Conservation (phyloP, 1,140 invertebrate genomes). For the Trinorchestia longiramus region DNA sequence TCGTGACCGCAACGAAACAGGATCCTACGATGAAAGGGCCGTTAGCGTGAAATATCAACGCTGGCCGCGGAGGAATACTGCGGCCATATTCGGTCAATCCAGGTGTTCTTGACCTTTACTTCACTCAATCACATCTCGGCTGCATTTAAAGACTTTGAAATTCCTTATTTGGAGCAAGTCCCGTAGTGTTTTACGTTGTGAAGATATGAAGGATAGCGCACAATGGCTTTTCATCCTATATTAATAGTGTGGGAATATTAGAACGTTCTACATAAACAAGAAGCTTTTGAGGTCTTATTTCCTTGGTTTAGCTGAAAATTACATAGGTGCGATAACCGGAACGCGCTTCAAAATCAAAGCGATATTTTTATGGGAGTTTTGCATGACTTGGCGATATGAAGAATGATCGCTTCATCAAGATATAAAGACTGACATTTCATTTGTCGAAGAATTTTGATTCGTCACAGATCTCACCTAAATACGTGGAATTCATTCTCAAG, state of each 20-base stretch:
- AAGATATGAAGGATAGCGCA: background rate
- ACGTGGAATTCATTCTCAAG: background rate
- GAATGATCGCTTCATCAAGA: too few relatives aligned
- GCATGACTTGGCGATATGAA: too few relatives aligned
- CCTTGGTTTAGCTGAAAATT: background rate
- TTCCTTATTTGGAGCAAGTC: background rate
- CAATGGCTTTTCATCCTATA: background rate
- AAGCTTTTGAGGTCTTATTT: background rate
- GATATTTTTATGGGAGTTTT: background rate
- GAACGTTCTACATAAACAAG: background rate
- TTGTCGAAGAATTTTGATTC: background rate
- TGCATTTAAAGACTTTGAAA: background rate
- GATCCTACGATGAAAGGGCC: background rate
- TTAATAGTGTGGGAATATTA: background rate
- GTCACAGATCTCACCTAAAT: background rate
- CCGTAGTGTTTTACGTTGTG: background rate
- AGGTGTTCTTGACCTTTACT: background rate
- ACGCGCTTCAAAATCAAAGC: background rate
- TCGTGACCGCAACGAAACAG: background rate
- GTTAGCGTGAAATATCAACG: conserved; percentile 34
- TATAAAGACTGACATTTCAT: too few relatives aligned
- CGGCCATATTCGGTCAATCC: background rate
- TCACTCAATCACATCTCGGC: background rate
- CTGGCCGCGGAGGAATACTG: background rate
- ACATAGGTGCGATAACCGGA: background rate